Evolutionary conservation across 1,140 invertebrate genomes (phyloP).

Genomic region (Conus betulinus): DNA sequence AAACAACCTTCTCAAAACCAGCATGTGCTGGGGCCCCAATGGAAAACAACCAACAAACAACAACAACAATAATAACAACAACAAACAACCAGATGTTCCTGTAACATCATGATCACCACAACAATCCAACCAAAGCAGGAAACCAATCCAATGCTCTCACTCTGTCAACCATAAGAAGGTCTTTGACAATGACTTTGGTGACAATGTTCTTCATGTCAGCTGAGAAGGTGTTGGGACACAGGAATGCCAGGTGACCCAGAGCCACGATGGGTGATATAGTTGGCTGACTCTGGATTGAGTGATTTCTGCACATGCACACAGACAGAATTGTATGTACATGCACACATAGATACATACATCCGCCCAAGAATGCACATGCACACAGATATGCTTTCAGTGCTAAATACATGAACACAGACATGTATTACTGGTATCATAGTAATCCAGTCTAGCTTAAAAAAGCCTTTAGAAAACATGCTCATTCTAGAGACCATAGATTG

Average conservation of each 20-base stretch:
- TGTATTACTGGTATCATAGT: no score
- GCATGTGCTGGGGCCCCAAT: no score
- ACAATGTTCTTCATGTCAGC: slow-evolving; percentile 94
- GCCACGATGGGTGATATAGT: slow-evolving; percentile 96
- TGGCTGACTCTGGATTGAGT: slow-evolving; percentile 85
- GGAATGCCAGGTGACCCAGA: slow-evolving; percentile 93
- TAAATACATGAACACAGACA: no score
- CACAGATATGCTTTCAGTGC: no score
- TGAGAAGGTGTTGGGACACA: slow-evolving; percentile 91
- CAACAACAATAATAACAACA: background rate
- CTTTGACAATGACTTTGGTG: slow-evolving; percentile 96
- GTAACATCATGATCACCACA: background rate
- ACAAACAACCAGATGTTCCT: background rate
- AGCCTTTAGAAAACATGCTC: no score
- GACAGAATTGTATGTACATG: no score
- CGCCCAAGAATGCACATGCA: no score
- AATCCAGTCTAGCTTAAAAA: no score
- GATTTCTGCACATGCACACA: slow-evolving; percentile 74
- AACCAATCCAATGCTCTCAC: slow-evolving; percentile 50
- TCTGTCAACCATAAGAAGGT: slow-evolving; percentile 90
- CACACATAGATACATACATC: no score
- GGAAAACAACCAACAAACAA: no score
- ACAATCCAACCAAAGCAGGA: background rate
- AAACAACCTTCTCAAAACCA: no score
- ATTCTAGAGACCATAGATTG: no score